Conservation (phyloP, 2,888 invertebrate species). For the Anarsia innoxiella region DNA sequence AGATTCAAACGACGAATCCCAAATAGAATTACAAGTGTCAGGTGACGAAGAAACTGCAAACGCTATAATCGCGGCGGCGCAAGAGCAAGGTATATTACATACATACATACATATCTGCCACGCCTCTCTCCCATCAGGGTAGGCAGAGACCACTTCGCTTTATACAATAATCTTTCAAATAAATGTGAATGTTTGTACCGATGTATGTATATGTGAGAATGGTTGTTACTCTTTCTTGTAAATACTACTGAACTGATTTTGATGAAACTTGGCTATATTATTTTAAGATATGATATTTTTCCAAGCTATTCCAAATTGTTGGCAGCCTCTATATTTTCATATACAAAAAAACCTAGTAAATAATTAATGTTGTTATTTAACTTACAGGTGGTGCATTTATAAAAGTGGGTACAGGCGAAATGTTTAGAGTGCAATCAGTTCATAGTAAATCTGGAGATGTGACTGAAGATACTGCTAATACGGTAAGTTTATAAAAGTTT, state of each 20-base stretch:
- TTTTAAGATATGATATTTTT: neutral
- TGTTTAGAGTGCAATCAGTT: constrained; percentile 56
- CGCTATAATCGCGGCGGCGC: constrained; percentile 59
- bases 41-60: constrained; percentile 66
- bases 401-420: constrained; percentile 59
- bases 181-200: neutral
- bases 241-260: no score
- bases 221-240: neutral
- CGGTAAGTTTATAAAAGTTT: neutral
- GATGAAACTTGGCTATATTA: neutral
- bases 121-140: no score
- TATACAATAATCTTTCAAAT: neutral
- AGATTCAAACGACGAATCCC: constrained; percentile 64
- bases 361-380: neutral
- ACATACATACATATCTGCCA: no score
- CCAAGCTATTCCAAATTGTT: neutral
- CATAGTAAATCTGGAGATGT: constrained; percentile 27
- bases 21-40: constrained; percentile 60
- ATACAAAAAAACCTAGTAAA: neutral
- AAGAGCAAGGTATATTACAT: constrained; percentile 54
- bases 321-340: neutral
- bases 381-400: constrained; percentile 56
- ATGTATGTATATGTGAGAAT: neutral
- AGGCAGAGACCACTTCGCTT: no score
- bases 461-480: neutral